phyloP scores from a whole-genome alignment of 2,888 invertebrate genomes.

The Sceliomorpha sp. region DNA sequence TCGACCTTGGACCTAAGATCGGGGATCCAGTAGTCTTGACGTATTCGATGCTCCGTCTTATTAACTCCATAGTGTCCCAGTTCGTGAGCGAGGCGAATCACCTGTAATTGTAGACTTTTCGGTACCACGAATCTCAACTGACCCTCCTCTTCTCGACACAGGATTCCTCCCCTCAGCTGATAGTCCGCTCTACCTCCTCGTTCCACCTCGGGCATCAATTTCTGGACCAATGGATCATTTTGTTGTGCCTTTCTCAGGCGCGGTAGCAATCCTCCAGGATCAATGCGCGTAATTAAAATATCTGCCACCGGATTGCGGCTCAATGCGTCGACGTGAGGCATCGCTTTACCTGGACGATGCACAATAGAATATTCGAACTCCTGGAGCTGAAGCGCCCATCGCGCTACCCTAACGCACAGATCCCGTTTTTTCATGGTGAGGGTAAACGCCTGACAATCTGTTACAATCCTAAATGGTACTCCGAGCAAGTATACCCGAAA shows the following conservation, averaged over 20 bases:
- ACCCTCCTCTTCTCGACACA: slow-evolving; percentile 4
- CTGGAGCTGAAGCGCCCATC: no score
- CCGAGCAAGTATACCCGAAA: slow-evolving; percentile 61
- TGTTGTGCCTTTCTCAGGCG: slow-evolving; percentile 2
- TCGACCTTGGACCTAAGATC: no score
- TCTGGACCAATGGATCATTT: neutral
- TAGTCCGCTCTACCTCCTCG: neutral
- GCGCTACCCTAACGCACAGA: no score
- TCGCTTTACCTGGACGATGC: no score
- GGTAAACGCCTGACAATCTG: no score
- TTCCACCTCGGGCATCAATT: neutral
- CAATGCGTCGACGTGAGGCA: no score
- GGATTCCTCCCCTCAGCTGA: neutral
- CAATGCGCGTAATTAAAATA: neutral
- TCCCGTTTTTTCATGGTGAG: slow-evolving; percentile 29
- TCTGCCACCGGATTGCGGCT: no score
- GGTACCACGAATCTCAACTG: neutral
- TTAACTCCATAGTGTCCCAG: slow-evolving; percentile 1
- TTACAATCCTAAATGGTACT: slow-evolving; percentile 57
- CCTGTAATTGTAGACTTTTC: neutral
- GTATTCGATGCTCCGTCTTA: neutral
- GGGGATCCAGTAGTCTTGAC: slow-evolving; percentile 1
- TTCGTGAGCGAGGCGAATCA: neutral
- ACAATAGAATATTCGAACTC: no score
- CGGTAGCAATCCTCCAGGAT: neutral